A percentile compares a stretch with the other conserved stretches of the same genome.
These are phyloP conservation scores for Rotaria macrura DNA, from an alignment of 2,888 invertebrate species.

Conservation along the genomic window DNA sequence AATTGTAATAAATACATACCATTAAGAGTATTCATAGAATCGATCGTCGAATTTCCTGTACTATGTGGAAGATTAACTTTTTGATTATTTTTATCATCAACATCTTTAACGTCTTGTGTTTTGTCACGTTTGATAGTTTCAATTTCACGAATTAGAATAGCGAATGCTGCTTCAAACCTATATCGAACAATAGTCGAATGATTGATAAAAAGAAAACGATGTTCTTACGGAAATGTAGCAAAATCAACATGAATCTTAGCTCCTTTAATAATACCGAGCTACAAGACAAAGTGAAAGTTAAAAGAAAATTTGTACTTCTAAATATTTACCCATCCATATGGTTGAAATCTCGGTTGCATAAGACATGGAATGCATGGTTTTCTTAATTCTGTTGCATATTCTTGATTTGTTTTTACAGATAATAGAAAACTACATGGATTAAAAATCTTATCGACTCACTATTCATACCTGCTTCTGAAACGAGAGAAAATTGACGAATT, in stretches of 20 bases:
- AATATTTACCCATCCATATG: not conserved
- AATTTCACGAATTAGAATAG: not conserved
- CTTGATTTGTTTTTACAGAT: not conserved
- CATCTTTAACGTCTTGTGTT: not conserved
- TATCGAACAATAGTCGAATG: not conserved
- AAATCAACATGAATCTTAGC: constrained; percentile 20
- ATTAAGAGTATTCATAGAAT: not conserved
- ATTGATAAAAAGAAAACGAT: not conserved
- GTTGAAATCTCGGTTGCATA: constrained; percentile 9
- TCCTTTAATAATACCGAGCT: constrained; percentile 5
- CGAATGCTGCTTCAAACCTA: constrained; percentile 12
- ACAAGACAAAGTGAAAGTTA: not conserved
- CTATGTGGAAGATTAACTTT: not conserved
- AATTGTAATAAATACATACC: not conserved
- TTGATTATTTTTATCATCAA: not conserved
- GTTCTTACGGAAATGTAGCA: not conserved
- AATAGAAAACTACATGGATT: not conserved
- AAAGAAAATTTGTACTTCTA: not conserved
- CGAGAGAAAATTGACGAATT: too few relatives aligned
- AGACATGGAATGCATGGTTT: constrained; percentile 7
- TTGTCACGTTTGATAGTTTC: not conserved
- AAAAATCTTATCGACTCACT: not conserved
- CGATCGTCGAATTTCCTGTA: not conserved
- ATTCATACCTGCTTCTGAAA: constrained; percentile 16
- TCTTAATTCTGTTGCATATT: constrained; percentile 10